Evolutionary conservation across 2,113 vertebrate genomes (phyloP).

Genomic region (Cisticola juncidis): DNA sequence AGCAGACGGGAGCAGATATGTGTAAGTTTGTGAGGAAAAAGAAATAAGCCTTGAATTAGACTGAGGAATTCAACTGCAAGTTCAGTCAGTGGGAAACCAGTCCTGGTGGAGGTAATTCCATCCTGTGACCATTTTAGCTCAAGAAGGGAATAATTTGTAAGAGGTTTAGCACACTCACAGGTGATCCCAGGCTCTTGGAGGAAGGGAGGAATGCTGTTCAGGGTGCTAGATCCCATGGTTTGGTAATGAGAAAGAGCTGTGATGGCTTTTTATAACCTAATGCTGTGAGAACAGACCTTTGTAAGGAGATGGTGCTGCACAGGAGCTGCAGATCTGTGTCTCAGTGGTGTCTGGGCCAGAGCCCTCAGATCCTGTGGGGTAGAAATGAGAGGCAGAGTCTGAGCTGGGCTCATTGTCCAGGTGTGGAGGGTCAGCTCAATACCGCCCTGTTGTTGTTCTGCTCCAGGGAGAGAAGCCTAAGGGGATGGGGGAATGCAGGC

Average conservation of each 20-base stretch:
- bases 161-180: background rate
- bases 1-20: background rate
- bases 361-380: background rate
- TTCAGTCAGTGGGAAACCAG: background rate
- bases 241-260: background rate
- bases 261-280: background rate
- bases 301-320: background rate
- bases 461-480: background rate
- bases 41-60: background rate
- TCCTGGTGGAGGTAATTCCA: background rate
- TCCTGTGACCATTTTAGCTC: background rate
- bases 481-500: background rate
- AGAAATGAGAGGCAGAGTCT: background rate
- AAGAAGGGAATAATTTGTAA: background rate
- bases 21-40: background rate
- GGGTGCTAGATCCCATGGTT: background rate
- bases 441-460: background rate
- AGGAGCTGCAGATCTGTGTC: background rate
- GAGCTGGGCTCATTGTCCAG: background rate
- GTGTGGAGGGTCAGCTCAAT: background rate
- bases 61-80: background rate
- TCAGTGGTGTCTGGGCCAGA: background rate
- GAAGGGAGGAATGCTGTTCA: background rate
- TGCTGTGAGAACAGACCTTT: background rate
- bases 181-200: background rate